phyloP scores from a whole-genome alignment of 1,140 invertebrate species.

The Brachionus rotundiformis region DNA sequence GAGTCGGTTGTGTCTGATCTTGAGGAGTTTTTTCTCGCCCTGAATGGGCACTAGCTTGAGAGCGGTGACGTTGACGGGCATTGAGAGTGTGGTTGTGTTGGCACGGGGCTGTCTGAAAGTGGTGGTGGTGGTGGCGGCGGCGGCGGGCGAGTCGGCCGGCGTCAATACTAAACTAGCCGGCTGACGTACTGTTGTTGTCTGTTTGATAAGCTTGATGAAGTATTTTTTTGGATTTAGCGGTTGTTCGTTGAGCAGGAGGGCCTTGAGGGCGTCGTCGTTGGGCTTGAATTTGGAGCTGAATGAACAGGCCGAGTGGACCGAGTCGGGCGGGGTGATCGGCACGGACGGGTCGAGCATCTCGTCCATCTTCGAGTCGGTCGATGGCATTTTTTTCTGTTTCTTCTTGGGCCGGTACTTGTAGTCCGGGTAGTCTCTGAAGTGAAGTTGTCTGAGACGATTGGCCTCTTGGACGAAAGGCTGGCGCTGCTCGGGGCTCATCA shows the following conservation, averaged over 20 bases:
- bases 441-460: constrained; percentile 78
- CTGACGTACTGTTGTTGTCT: background rate
- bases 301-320: constrained; percentile 3
- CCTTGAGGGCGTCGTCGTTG: background rate
- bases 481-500: constrained; percentile 75
- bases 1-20: background rate
- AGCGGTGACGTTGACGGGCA: constrained; percentile 15
- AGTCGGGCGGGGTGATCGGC: constrained; percentile 17
- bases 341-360: background rate
- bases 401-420: constrained; percentile 87
- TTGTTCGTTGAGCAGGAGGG: background rate
- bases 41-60: constrained; percentile 30
- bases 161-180: constrained; percentile 29
- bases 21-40: constrained; percentile 42
- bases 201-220: background rate
- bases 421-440: constrained; percentile 85
- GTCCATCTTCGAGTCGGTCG: background rate
- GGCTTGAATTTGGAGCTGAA: constrained; percentile 20
- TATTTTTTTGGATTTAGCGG: constrained; percentile 16
- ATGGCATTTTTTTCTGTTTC: constrained; percentile 59
- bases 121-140: background rate
- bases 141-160: background rate
- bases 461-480: constrained; percentile 87
- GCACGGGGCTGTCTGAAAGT: too few species aligned
- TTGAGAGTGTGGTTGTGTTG: background rate